Conservation (phyloP, 2,888 invertebrate genomes). For the Melanostoma mellinum region DNA sequence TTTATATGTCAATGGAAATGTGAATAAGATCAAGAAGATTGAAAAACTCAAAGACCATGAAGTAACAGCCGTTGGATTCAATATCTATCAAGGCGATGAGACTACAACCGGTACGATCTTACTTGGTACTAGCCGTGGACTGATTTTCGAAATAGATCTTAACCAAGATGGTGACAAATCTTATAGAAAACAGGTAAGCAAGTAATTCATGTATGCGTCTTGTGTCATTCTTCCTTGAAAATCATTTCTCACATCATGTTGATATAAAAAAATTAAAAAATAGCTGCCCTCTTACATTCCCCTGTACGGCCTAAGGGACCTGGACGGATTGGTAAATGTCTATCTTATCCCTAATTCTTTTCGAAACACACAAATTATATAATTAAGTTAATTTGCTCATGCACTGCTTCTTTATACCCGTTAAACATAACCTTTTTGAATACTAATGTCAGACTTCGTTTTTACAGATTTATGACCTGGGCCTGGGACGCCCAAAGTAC, state of each 20-base stretch:
- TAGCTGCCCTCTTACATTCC: conserved; percentile 90
- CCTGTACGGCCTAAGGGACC: conserved; percentile 88
- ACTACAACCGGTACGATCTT: conserved; percentile 91
- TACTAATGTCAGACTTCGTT: conserved; percentile 67
- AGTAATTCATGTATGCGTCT: background rate
- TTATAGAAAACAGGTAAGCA: conserved; percentile 91
- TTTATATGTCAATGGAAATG: conserved; percentile 90
- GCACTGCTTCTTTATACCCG: conserved; percentile 50
- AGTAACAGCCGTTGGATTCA: conserved; percentile 96
- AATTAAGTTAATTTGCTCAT: conserved; percentile 45
- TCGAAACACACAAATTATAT: conserved; percentile 21
- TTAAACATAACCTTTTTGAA: too few species aligned
- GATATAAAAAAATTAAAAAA: conserved; percentile 24
- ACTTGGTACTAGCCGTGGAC: conserved; percentile 93
- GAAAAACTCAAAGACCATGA: conserved; percentile 85
- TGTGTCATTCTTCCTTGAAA: conserved; percentile 32
- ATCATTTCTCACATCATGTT: conserved; percentile 66
- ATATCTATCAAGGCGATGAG: conserved; percentile 87
- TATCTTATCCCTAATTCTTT: conserved; percentile 47
- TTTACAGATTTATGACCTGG: conserved; percentile 93
- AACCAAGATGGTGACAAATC: conserved; percentile 91
- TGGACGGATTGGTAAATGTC: conserved; percentile 87
- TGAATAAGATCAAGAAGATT: conserved; percentile 87
- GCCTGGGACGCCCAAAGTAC: conserved; percentile 87
- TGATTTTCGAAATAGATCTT: conserved; percentile 95